Conservation (phyloP, 2,797 vertebrate genomes). For the Anabas testudineus region DNA sequence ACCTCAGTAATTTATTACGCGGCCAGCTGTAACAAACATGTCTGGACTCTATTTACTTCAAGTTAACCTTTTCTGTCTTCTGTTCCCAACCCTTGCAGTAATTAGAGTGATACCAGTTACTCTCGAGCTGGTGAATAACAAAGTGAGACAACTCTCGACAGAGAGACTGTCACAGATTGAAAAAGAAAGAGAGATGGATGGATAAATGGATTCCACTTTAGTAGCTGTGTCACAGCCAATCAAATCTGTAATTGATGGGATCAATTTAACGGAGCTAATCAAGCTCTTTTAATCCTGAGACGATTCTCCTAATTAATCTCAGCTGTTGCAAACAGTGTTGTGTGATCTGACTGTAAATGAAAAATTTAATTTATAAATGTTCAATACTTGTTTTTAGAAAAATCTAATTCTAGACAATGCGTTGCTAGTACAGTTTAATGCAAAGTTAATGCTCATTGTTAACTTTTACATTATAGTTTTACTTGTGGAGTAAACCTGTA, state of each 20-base stretch:
- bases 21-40: background rate
- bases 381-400: background rate
- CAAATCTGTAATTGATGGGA: constrained; percentile 67
- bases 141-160: background rate
- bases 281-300: constrained; percentile 52
- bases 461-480: background rate
- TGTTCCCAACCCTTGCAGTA: background rate
- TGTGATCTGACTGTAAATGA: constrained; percentile 44
- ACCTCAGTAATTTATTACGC: constrained; percentile 12
- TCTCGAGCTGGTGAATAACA: background rate
- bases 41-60: constrained; percentile 19
- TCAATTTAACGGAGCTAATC: constrained; percentile 63
- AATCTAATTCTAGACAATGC: background rate
- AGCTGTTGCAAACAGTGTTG: constrained; percentile 56
- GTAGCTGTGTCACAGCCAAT: constrained; percentile 61
- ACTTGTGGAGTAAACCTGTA: background rate
- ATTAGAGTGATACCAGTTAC: constrained; percentile 21
- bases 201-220: constrained; percentile 47
- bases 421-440: too few relatives aligned
- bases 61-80: constrained; percentile 17
- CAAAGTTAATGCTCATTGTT: background rate
- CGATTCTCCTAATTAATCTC: constrained; percentile 61
- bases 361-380: constrained; percentile 20
- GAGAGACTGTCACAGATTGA: constrained; percentile 1
- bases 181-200: constrained; percentile 7